phyloP scores from a whole-genome alignment of 2,797 vertebrate genomes.

The Anableps anableps region DNA sequence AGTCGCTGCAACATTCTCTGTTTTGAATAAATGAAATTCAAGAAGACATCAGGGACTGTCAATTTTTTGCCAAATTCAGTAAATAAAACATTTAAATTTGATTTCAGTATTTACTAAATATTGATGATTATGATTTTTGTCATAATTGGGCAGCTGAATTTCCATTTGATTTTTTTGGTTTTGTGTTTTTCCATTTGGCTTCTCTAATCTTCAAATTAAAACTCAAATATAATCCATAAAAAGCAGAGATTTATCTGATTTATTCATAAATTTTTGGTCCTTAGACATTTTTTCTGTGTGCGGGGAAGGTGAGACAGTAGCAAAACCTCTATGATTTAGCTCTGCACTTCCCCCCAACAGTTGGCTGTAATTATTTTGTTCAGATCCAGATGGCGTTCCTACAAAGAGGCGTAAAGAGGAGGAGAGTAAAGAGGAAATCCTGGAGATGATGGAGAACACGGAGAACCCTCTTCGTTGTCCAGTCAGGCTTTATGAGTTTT shows the following conservation, averaged over 20 bases:
- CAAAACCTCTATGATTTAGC: background rate
- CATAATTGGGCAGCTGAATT: background rate
- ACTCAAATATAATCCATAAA: background rate
- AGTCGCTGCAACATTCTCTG: background rate
- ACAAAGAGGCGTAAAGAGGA: slow-evolving; percentile 90
- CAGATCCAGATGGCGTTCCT: slow-evolving; percentile 71
- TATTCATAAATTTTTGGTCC: background rate
- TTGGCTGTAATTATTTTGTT: slow-evolving; percentile 5
- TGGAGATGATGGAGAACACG: slow-evolving; percentile 95
- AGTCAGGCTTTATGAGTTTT: slow-evolving; percentile 96
- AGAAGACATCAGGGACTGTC: background rate
- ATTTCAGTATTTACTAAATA: background rate
- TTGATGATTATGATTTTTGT: background rate
- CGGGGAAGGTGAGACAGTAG: background rate
- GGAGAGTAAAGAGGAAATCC: slow-evolving; percentile 84
- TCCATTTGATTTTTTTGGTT: too few species aligned
- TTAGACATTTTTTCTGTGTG: background rate
- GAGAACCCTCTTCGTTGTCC: slow-evolving; percentile 96
- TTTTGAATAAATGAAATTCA: background rate
- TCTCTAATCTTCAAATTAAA: background rate
- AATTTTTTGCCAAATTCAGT: background rate
- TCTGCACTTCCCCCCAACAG: background rate
- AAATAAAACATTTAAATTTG: background rate
- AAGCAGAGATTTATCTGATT: background rate
- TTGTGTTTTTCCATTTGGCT: too few species aligned